phyloP scores from a whole-genome alignment of 2,797 vertebrate species.

The Gallinago stenura region DNA sequence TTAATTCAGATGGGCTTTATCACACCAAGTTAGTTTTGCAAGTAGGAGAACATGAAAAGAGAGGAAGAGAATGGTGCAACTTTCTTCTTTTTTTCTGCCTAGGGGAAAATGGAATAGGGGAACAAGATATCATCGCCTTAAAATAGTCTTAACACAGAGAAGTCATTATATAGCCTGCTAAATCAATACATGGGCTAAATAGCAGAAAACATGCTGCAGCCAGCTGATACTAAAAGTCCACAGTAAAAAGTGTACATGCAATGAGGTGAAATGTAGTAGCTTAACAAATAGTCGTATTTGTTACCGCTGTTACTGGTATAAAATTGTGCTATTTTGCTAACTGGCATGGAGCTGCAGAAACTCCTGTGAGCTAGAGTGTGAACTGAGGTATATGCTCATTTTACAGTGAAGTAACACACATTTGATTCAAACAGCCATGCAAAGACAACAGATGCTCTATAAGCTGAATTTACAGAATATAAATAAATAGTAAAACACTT shows the following conservation, averaged over 20 bases:
- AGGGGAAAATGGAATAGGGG: not conserved
- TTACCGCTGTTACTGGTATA: not conserved
- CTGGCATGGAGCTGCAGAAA: not conserved
- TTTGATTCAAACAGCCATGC: not conserved
- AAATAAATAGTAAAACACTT: not conserved
- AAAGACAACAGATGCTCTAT: not conserved
- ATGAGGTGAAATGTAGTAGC: slow-evolving; percentile 4
- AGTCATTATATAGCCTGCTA: not conserved
- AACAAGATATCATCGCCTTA: not conserved
- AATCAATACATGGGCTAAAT: slow-evolving; percentile 2
- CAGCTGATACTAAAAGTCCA: slow-evolving; percentile 19
- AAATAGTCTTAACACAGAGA: not conserved
- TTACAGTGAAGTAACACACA: slow-evolving; percentile 26
- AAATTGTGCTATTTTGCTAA: not conserved
- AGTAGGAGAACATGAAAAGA: not conserved
- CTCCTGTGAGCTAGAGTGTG: not conserved
- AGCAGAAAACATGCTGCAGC: slow-evolving; percentile 9
- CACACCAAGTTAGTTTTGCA: slow-evolving; percentile 9
- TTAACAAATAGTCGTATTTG: slow-evolving; percentile 29
- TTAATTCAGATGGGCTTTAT: not conserved
- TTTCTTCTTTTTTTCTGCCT: not conserved
- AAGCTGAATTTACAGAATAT: not conserved
- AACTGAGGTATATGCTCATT: slow-evolving; percentile 10
- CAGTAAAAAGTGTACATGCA: slow-evolving; percentile 34
- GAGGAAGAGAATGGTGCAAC: not conserved